Evolutionary conservation across 1,140 invertebrate genomes (phyloP).

Genomic region (Philaenus spumarius): DNA sequence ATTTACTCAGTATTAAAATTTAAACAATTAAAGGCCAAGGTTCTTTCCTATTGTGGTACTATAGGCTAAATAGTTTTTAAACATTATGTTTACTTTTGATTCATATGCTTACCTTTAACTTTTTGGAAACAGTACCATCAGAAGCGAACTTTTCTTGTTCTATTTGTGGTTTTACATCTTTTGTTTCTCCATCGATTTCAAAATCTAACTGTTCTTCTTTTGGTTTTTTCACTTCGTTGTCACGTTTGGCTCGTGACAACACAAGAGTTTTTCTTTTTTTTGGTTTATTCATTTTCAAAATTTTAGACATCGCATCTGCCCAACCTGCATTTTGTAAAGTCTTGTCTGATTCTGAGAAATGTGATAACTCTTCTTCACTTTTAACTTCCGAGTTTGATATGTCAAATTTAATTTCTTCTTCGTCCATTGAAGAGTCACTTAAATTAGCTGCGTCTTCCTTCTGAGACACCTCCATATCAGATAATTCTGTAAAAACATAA

Average conservation of each 20-base stretch:
- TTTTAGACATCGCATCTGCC: conserved; percentile 60
- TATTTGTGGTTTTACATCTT: background rate
- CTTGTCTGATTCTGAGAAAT: conserved; percentile 1
- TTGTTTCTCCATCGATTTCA: conserved; percentile 22
- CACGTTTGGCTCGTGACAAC: conserved; percentile 54
- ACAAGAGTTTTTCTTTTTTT: conserved; percentile 27
- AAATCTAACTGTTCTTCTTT: conserved; percentile 13
- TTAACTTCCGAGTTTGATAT: too few species aligned
- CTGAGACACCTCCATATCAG: too few species aligned
- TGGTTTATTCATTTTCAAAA: conserved; percentile 27
- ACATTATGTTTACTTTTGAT: too few species aligned
- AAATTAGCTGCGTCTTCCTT: too few species aligned
- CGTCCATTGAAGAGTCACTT: too few species aligned
- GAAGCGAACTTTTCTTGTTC: background rate
- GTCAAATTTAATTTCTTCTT: too few species aligned
- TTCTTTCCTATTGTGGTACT: too few species aligned
- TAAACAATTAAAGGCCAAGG: too few species aligned
- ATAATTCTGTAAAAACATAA: too few species aligned
- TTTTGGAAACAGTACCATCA: background rate
- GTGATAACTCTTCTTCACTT: too few species aligned
- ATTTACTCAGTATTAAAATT: too few species aligned
- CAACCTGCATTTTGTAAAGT: conserved; percentile 45
- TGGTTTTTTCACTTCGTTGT: conserved; percentile 17
- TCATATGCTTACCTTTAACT: conserved; percentile 32
- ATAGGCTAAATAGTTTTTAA: too few species aligned